A percentile compares a stretch with the other conserved stretches of the same genome.
phyloP scores from a whole-genome alignment of 2,888 invertebrate species.

The Diarsia dahlii region DNA sequence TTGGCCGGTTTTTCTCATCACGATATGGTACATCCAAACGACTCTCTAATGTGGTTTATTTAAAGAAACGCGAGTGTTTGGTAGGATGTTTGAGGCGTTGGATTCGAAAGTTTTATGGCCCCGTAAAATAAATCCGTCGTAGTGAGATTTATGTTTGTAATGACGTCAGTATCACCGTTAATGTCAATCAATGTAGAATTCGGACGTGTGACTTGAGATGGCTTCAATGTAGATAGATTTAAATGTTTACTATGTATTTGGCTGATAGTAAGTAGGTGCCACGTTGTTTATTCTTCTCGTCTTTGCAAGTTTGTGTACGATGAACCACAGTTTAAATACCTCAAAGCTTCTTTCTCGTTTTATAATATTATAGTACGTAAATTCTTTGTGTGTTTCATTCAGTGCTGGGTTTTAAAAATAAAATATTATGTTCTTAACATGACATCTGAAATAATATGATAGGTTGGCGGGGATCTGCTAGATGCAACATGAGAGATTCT shows the following conservation, averaged over 20 bases:
- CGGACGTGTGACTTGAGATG: neutral
- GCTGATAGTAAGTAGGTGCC: neutral
- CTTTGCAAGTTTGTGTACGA: neutral
- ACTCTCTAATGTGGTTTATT: constrained; percentile 29
- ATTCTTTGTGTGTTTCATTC: neutral
- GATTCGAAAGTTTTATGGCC: constrained; percentile 46
- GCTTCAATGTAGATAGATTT: neutral
- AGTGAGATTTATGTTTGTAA: constrained; percentile 26
- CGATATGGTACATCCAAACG: neutral
- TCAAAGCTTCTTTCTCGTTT: neutral
- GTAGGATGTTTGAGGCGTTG: constrained; percentile 24
- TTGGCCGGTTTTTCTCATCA: neutral
- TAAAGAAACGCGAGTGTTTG: constrained; percentile 29
- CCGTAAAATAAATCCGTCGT: constrained; percentile 40
- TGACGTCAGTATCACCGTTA: constrained; percentile 29
- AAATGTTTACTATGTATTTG: neutral
- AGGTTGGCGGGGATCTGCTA: too few species aligned
- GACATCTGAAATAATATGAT: too few species aligned
- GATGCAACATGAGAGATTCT: too few species aligned
- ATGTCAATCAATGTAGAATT: constrained; percentile 34
- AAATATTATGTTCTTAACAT: neutral
- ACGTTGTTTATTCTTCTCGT: neutral
- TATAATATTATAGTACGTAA: neutral
- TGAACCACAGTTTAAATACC: neutral
- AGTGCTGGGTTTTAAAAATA: neutral